A percentile compares a stretch with the other conserved stretches of the same genome.
phyloP scores from a whole-genome alignment of 1,140 invertebrate genomes.

The Pogonomyrmex californicus region DNA sequence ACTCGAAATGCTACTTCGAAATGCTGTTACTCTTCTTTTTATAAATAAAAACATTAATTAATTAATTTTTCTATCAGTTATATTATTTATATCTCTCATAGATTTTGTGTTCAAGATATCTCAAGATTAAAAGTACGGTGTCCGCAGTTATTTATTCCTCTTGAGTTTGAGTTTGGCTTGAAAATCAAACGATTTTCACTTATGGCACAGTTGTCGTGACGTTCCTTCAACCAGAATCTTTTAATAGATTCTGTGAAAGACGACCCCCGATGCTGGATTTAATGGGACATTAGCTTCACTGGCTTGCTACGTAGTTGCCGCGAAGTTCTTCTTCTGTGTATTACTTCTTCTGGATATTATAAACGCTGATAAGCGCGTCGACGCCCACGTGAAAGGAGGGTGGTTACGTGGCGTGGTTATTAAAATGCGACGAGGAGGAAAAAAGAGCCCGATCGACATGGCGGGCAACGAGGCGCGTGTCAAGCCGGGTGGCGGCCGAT shows the following conservation, averaged over 20 bases:
- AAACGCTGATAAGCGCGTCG: conserved; percentile 66
- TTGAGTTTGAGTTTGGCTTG: conserved; percentile 30
- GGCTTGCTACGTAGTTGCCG: conserved; percentile 38
- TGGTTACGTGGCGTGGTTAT: conserved; percentile 70
- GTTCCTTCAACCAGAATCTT: conserved; percentile 47
- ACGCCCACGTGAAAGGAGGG: conserved; percentile 68
- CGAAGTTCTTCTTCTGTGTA: conserved; percentile 52
- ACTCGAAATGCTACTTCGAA: background rate
- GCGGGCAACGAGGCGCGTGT: conserved; percentile 81
- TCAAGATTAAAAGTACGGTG: background rate
- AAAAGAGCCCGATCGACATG: conserved; percentile 75
- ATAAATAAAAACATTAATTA: background rate
- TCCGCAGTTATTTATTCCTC: conserved; percentile 9
- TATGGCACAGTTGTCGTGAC: background rate
- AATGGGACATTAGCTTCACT: conserved; percentile 55
- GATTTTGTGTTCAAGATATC: background rate
- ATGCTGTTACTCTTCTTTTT: background rate
- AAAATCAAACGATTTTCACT: conserved; percentile 29
- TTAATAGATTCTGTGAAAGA: conserved; percentile 56
- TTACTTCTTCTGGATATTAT: conserved; percentile 60
- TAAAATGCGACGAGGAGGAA: conserved; percentile 78
- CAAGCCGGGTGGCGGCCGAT: conserved; percentile 74
- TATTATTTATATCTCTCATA: background rate
- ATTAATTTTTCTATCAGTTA: background rate
- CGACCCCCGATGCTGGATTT: conserved; percentile 17